These are phyloP conservation scores for Cephus pygmeus DNA, from an alignment of 2,888 invertebrate species.

Conservation along the genomic window DNA sequence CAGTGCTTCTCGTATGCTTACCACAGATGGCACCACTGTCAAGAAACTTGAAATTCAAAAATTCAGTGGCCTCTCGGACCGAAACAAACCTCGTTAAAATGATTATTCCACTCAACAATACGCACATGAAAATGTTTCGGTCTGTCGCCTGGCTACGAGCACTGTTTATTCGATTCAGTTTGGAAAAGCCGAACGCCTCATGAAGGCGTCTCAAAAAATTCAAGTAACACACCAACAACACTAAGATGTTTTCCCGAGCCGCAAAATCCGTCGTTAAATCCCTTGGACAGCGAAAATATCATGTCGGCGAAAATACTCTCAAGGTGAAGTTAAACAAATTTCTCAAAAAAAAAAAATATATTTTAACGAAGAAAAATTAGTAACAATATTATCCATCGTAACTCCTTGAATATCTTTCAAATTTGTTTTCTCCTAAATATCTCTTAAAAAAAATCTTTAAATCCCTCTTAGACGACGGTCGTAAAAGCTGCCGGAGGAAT, in stretches of 20 bases:
- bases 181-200: constrained; percentile 40
- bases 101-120: not conserved
- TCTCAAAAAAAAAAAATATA: not conserved
- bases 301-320: constrained; percentile 1
- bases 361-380: not conserved
- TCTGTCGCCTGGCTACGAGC: constrained; percentile 25
- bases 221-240: constrained; percentile 37
- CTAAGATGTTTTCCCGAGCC: constrained; percentile 53
- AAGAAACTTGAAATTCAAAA: not conserved
- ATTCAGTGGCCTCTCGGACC: not conserved
- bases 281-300: constrained; percentile 36
- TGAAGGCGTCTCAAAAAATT: constrained; percentile 45
- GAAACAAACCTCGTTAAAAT: not conserved
- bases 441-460: not conserved
- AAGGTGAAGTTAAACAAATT: constrained; percentile 5
- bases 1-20: not conserved
- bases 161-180: constrained; percentile 36
- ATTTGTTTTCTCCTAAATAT: not conserved
- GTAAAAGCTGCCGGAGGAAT: not conserved
- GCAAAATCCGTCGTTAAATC: constrained; percentile 51
- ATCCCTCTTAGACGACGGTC: not conserved
- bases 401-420: not conserved
- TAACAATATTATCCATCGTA: not conserved
- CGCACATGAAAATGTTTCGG: not conserved
- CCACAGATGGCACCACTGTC: not conserved